phyloP scores from a whole-genome alignment of 2,113 vertebrate species.

The Epinephelus moara region DNA sequence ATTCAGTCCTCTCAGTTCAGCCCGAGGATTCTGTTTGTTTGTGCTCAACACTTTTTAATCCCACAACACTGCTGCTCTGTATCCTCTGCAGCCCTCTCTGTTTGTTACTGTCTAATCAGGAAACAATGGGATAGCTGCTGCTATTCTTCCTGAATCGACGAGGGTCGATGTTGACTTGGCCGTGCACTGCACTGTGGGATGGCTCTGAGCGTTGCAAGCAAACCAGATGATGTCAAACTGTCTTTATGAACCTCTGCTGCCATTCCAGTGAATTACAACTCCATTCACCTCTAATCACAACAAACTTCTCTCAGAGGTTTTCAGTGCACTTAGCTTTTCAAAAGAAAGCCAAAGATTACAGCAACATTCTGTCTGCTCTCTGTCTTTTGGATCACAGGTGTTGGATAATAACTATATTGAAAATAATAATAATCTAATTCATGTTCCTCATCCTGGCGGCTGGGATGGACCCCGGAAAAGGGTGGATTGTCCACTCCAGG shows the following conservation, averaged over 20 bases:
- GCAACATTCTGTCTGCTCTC: no score
- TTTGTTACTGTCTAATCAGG: neutral
- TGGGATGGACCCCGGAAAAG: no score
- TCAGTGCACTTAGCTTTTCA: neutral
- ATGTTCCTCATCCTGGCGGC: no score
- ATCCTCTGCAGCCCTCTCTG: neutral
- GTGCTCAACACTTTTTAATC: neutral
- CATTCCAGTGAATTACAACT: neutral
- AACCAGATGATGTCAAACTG: slow-evolving; percentile 1
- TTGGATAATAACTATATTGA: no score
- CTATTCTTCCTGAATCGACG: slow-evolving; percentile 5
- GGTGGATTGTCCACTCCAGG: no score
- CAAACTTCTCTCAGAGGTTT: neutral
- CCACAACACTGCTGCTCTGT: neutral
- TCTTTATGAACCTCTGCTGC: neutral
- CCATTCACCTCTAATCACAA: neutral
- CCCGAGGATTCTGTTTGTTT: neutral
- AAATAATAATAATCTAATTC: no score
- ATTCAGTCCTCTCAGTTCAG: neutral
- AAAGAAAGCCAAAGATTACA: neutral
- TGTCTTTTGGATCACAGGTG: no score
- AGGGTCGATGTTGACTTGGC: neutral
- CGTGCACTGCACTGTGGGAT: neutral
- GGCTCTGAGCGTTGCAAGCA: neutral
- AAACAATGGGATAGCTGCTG: neutral